These are phyloP conservation scores for Toxotes jaculatrix DNA, from an alignment of 2,113 vertebrate genomes.

Conservation along the genomic window DNA sequence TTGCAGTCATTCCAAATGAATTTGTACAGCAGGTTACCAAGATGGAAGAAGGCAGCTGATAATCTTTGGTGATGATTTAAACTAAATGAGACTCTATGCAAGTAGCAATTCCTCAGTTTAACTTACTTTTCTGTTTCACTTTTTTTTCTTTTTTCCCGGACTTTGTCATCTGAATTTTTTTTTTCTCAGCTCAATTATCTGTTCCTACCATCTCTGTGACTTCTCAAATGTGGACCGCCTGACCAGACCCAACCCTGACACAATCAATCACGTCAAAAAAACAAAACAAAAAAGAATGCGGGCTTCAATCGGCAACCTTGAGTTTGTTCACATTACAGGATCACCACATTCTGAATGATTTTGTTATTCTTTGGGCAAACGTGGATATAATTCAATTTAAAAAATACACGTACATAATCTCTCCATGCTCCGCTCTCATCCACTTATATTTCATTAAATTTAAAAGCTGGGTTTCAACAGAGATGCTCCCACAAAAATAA, in stretches of 20 bases:
- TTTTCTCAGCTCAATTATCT: background rate
- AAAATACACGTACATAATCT: slow-evolving; percentile 10
- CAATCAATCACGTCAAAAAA: background rate
- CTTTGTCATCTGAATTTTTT: background rate
- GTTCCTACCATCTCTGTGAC: slow-evolving; percentile 5
- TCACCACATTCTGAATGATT: background rate
- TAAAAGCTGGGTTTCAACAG: slow-evolving; percentile 16
- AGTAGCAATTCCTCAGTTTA: background rate
- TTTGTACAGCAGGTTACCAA: no score
- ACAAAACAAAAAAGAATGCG: background rate
- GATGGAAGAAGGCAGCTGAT: background rate
- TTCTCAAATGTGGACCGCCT: slow-evolving; percentile 14
- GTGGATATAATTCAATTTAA: slow-evolving; percentile 18
- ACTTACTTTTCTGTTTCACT: background rate
- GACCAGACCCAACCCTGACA: background rate
- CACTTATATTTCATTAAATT: slow-evolving; percentile 1
- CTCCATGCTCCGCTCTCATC: background rate
- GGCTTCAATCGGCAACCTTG: slow-evolving; percentile 1
- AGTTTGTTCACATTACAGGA: background rate
- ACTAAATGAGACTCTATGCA: background rate
- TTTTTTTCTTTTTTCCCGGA: background rate
- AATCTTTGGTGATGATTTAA: background rate
- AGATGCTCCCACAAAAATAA: slow-evolving; percentile 3
- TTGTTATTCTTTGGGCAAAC: slow-evolving; percentile 3
- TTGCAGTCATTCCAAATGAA: background rate